These are phyloP conservation scores for Phalacrocorax pelagicus DNA, from an alignment of 2,113 vertebrate genomes.

Conservation along the genomic window DNA sequence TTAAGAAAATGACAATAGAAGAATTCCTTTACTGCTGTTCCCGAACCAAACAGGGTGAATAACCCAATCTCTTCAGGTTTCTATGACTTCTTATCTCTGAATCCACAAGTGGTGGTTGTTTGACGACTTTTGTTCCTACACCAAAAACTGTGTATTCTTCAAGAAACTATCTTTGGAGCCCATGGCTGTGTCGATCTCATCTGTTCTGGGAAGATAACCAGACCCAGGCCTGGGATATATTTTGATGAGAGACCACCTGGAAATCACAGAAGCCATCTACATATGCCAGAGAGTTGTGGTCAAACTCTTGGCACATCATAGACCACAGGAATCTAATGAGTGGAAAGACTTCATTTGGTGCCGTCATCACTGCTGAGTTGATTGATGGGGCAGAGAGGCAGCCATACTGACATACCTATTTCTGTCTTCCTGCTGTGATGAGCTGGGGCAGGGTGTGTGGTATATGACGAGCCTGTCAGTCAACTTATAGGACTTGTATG, in stretches of 20 bases:
- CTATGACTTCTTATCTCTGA: neutral
- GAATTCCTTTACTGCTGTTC: neutral
- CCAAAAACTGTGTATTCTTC: neutral
- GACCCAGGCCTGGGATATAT: neutral
- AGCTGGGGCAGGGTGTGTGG: neutral
- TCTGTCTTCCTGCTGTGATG: neutral
- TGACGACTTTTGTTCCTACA: neutral
- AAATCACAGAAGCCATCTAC: conserved; percentile 3
- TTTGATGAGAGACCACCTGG: conserved; percentile 34
- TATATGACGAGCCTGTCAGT: neutral
- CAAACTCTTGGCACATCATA: neutral
- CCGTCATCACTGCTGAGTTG: neutral
- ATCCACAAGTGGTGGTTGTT: neutral
- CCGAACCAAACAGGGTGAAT: neutral
- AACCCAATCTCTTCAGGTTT: neutral
- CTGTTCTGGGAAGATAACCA: neutral
- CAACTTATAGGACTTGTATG: fast-evolving
- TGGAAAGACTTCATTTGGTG: neutral
- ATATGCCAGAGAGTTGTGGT: neutral
- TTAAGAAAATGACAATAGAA: neutral
- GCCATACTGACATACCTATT: neutral
- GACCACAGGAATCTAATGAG: conserved; percentile 34
- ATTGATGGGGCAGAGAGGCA: neutral
- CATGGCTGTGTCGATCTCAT: neutral
- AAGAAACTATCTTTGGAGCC: neutral